Base-by-base conservation (phyloP, 1,140 invertebrate species). In the Drosophila nikananu region DNA sequence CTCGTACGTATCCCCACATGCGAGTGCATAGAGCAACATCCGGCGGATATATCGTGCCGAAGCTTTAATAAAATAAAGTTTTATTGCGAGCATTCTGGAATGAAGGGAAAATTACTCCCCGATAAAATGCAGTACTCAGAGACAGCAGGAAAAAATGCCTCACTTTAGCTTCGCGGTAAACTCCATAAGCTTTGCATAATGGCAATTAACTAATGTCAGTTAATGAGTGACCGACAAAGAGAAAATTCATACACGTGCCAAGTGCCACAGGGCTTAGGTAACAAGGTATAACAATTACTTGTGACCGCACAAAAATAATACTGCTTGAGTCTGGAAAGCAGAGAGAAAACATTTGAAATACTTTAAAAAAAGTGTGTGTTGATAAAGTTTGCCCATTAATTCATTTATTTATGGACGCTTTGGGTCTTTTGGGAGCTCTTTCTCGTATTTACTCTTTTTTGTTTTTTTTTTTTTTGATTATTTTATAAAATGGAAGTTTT, bases 121-220 rank as follows among this genome's bases (percentile, higher is more conserved):
- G 68, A 72, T 72, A 58, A 55, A 48, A 41, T 30, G 4, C 12
- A 23, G 17, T 37, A 23, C 32, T 25, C 37, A 21, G 41, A 42
- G n/a, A 42, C 23, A 10, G 35, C 10, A 62, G 4, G 8, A 13
- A 41, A 41, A 44, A 57, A 17, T 41, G n/a, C 23, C 12, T 13
- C 35, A 37, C 4, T 15, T 13, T 37, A 5, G 35, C 35, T 37
- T 37, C 35, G 1, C 35, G 13, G 12, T 5, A 37, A 51, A 59
- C 61, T 39, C 49, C 9, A 65, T n/a, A 3, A 19, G 15, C 51
- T 63, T 80, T 80, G 64, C 77, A 81, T 80, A 80, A 80, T 30
- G 9, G 49, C 25, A 77, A 51, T 81, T 65, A 77, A 48, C 55
- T 72, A 77, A 86, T 67, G 44, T 51, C 41, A 75, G 77, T 68